These are phyloP conservation scores for Camponotus vicinus DNA, from an alignment of 1,140 invertebrate species.

Conservation along the genomic window DNA sequence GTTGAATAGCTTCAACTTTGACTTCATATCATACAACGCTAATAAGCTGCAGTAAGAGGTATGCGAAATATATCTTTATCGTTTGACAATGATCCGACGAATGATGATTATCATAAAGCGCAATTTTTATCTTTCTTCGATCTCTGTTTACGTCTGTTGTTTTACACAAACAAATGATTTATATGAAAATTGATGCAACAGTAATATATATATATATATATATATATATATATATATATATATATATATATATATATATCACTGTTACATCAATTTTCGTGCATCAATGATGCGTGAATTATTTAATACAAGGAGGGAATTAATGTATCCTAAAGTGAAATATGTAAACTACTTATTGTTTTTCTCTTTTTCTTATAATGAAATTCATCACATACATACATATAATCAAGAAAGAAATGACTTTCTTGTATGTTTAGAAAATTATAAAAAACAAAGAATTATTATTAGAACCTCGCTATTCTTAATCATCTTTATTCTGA, in stretches of 20 bases:
- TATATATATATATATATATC: too few species aligned
- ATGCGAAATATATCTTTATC: conserved; percentile 1
- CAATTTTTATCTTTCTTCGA: conserved; percentile 39
- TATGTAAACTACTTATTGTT: conserved; percentile 6
- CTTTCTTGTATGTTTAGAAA: conserved; percentile 11
- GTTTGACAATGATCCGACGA: neutral
- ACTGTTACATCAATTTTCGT: too few species aligned
- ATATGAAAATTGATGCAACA: too few species aligned
- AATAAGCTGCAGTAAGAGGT: conserved; percentile 57
- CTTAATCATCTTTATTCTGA: too few species aligned
- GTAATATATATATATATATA: too few species aligned
- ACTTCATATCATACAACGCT: conserved; percentile 83
- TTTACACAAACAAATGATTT: too few species aligned
- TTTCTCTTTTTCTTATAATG: conserved; percentile 16
- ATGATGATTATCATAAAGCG: neutral
- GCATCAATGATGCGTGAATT: conserved; percentile 11
- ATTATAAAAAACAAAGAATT: conserved; percentile 25
- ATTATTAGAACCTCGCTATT: conserved; percentile 13
- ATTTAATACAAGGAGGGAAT: conserved; percentile 61
- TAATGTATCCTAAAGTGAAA: conserved; percentile 19
- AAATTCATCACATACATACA: neutral
- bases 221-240: too few species aligned
- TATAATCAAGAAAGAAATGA: neutral
- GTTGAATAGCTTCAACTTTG: conserved; percentile 81
- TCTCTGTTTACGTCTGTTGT: neutral